Base-by-base conservation (phyloP, 2,113 vertebrate genomes). In the Burhinus bistriatus region DNA sequence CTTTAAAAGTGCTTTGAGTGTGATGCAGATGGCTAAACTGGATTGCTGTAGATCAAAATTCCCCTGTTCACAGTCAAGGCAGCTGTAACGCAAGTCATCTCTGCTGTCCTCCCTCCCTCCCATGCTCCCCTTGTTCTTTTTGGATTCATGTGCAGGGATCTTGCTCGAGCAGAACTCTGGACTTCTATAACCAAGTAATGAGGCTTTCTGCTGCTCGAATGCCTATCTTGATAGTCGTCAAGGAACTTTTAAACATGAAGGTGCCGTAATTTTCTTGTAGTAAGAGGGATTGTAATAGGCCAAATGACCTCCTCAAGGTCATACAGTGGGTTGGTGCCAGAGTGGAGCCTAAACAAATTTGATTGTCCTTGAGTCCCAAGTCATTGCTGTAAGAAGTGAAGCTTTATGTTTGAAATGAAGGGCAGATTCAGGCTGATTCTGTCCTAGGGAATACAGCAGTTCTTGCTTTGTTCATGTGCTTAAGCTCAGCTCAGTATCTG, bases 51-150 rank as follows among this genome's bases (percentile, higher is more conserved):
- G 44, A 2, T 45, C 19, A 40, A 0, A 88, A 90, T 90, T 64
- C 77, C 44, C 58, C 36, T 49, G 30, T 5, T n/a, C 32, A 1
- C 59, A 22, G n/a, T 5, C 7, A 11, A 54, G 87, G 82, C 87
- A 66, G 77, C 78, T 83, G 66, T 18, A 78, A 36, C 1, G 7
- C 40, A 12, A 45, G 47, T 11, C 1, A 40, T 42, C 12, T 38
- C 45, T 44, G 55, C 64, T 29, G 18, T n/a, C 52, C 58, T 77
- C 75, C 44, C 57, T 75, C 29, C 32, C 29, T 85, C 64, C 4
- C 21, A 0, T 3, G 6, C 21, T 87, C 51, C 52, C 0, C 0
- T 15, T 11, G 1, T 34, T 44, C 57, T 32, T 55, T 34, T 26
- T 8, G 69, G 44, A 10, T 38, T 91, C 4, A 0, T 3, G n/a